Evolutionary conservation across 2,797 vertebrate genomes (phyloP).

Genomic region (Xiphophorus birchmanni): DNA sequence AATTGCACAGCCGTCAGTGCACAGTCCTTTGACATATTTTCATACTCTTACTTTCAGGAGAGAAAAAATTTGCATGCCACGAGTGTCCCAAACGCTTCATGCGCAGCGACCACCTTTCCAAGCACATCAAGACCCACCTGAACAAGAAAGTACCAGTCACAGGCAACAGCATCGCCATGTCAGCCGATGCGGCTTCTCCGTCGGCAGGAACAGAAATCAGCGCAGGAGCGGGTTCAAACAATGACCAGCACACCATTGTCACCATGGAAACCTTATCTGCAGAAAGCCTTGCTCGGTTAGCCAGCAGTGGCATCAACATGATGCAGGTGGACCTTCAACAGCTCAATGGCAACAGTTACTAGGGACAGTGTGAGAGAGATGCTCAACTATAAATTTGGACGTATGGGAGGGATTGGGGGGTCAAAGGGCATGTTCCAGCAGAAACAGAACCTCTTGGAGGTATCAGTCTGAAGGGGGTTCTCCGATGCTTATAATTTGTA

Average conservation of each 20-base stretch:
- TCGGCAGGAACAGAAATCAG: constrained; percentile 78
- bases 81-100: constrained; percentile 98
- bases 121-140: constrained; percentile 95
- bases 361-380: constrained; percentile 52
- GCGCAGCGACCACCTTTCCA: constrained; percentile 97
- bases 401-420: constrained; percentile 36
- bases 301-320: constrained; percentile 92
- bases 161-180: constrained; percentile 17
- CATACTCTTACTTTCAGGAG: constrained; percentile 75
- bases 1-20: background rate
- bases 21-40: background rate
- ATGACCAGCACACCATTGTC: constrained; percentile 85
- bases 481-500: constrained; percentile 42
- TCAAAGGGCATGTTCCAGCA: constrained; percentile 57
- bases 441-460: constrained; percentile 28
- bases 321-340: constrained; percentile 96
- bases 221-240: constrained; percentile 71
- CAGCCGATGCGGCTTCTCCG: constrained; percentile 79
- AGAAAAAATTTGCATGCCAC: constrained; percentile 91
- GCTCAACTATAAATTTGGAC: constrained; percentile 46
- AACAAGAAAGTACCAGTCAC: constrained; percentile 87
- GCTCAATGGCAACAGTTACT: constrained; percentile 93
- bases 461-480: constrained; percentile 38
- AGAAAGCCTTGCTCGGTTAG: constrained; percentile 90
- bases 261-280: constrained; percentile 94